Evolutionary conservation across 2,113 vertebrate species (phyloP).

Genomic region (Neodontobutis hainanensis): DNA sequence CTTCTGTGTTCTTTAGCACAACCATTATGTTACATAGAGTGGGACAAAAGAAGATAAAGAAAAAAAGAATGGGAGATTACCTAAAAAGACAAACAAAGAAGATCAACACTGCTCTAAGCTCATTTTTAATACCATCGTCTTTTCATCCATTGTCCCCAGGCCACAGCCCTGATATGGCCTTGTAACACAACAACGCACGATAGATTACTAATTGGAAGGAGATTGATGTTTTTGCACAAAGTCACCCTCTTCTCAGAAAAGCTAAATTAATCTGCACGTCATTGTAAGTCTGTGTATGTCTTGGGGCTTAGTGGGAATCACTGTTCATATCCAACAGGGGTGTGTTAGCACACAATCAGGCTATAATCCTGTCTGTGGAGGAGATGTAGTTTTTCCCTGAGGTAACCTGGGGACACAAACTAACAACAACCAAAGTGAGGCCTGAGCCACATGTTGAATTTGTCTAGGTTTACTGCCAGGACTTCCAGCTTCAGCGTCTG

Average conservation of each 20-base stretch:
- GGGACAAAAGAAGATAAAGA: slow-evolving; percentile 39
- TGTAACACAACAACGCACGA: slow-evolving; percentile 51
- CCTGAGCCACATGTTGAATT: slow-evolving; percentile 22
- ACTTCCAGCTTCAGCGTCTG: background rate
- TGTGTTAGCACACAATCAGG: slow-evolving; percentile 65
- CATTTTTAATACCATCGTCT: slow-evolving; percentile 58
- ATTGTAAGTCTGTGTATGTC: slow-evolving; percentile 19
- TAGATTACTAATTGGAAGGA: slow-evolving; percentile 68
- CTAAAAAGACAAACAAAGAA: slow-evolving; percentile 44
- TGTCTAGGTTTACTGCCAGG: slow-evolving; percentile 2
- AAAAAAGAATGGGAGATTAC: slow-evolving; percentile 52
- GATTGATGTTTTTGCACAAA: slow-evolving; percentile 51
- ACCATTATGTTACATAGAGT: slow-evolving; percentile 38
- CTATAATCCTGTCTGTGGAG: slow-evolving; percentile 59
- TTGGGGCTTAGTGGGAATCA: slow-evolving; percentile 53
- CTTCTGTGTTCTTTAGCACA: slow-evolving; percentile 28
- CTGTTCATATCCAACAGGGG: slow-evolving; percentile 58
- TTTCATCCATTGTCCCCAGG: slow-evolving; percentile 43
- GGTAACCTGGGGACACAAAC: slow-evolving; percentile 33
- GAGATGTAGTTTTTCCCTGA: slow-evolving; percentile 43
- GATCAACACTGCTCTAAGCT: slow-evolving; percentile 53
- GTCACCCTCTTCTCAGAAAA: slow-evolving; percentile 58
- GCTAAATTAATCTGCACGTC: slow-evolving; percentile 58
- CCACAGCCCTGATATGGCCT: slow-evolving; percentile 32
- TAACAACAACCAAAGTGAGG: slow-evolving; percentile 22